A percentile compares a stretch with the other conserved stretches of the same genome.
phyloP scores from a whole-genome alignment of 2,113 vertebrate genomes.

The Corydoras maculifer region DNA sequence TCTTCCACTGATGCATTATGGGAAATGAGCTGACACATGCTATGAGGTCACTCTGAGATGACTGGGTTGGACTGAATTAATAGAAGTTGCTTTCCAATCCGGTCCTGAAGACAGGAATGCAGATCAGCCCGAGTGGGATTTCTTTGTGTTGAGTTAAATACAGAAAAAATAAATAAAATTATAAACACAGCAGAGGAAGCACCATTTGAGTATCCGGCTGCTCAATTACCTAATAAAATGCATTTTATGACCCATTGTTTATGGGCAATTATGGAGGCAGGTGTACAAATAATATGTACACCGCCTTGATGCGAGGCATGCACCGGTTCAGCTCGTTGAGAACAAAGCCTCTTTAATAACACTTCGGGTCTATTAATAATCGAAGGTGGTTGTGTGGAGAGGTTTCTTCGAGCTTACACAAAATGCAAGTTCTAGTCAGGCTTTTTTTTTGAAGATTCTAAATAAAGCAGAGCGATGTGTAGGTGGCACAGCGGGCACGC shows the following conservation, averaged over 20 bases:
- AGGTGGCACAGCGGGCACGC: no score
- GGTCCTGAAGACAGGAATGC: slow-evolving; percentile 2
- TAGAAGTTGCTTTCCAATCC: slow-evolving; percentile 6
- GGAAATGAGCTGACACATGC: slow-evolving; percentile 36
- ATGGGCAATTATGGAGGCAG: slow-evolving; percentile 39
- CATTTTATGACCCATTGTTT: slow-evolving; percentile 31
- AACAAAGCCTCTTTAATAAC: slow-evolving; percentile 17
- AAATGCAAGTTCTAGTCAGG: no score
- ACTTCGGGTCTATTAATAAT: slow-evolving; percentile 12
- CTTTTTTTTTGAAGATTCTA: no score
- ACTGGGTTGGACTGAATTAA: slow-evolving; percentile 21
- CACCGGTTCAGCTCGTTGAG: background rate
- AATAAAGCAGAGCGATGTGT: background rate
- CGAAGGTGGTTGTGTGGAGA: no score
- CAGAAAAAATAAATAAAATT: slow-evolving; percentile 2
- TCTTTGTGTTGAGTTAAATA: slow-evolving; percentile 12
- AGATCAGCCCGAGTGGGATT: slow-evolving; percentile 1
- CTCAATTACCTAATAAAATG: slow-evolving; percentile 21
- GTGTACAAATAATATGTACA: slow-evolving; percentile 13
- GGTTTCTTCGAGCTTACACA: no score
- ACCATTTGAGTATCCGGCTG: slow-evolving; percentile 14
- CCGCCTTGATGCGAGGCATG: background rate
- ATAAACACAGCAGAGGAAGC: slow-evolving; percentile 13
- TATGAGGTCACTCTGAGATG: slow-evolving; percentile 31
- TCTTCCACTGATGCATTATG: slow-evolving; percentile 34